phyloP scores from a whole-genome alignment of 1,140 invertebrate species.

The Halictus rubicundus region DNA sequence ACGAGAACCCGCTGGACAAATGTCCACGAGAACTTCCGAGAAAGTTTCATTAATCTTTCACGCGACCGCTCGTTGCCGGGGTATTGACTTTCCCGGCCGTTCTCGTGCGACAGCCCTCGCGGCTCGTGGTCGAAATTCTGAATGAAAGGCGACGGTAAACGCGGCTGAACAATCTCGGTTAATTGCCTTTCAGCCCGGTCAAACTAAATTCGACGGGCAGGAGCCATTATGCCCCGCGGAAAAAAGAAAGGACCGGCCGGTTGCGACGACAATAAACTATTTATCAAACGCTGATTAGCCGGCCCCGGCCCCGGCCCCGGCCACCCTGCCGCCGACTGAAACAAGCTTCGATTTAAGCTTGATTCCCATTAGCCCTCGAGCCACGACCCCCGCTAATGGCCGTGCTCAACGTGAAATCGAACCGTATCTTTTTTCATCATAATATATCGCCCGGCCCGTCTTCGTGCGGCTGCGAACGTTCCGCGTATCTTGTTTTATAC shows the following conservation, averaged over 20 bases:
- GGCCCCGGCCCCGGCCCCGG: too few relatives aligned
- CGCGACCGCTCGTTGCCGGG: constrained; percentile 18
- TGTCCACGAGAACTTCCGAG: constrained; percentile 31
- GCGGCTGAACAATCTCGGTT: constrained; percentile 39
- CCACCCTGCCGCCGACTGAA: not conserved
- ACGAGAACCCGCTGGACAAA: constrained; percentile 20
- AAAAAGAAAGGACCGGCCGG: constrained; percentile 14
- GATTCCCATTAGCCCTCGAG: not conserved
- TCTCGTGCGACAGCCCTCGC: constrained; percentile 29
- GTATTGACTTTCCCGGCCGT: constrained; percentile 40
- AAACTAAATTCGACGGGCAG: constrained; percentile 20
- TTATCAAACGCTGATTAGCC: constrained; percentile 34
- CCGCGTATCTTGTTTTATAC: too few relatives aligned
- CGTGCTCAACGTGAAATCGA: not conserved
- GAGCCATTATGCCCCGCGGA: not conserved
- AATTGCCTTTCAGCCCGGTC: constrained; percentile 38
- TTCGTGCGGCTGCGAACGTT: too few relatives aligned
- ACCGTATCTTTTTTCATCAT: too few relatives aligned
- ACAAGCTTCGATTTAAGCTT: not conserved
- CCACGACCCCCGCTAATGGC: not conserved
- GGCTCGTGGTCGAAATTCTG: constrained; percentile 29
- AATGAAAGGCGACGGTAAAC: constrained; percentile 40
- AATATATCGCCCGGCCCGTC: too few relatives aligned
- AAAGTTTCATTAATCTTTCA: constrained; percentile 49
- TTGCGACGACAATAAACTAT: constrained; percentile 12